Evolutionary conservation across 2,888 invertebrate genomes (phyloP), one percentile per base, ranked within the genome.

Genomic region (Ectemnius cavifrons): DNA sequence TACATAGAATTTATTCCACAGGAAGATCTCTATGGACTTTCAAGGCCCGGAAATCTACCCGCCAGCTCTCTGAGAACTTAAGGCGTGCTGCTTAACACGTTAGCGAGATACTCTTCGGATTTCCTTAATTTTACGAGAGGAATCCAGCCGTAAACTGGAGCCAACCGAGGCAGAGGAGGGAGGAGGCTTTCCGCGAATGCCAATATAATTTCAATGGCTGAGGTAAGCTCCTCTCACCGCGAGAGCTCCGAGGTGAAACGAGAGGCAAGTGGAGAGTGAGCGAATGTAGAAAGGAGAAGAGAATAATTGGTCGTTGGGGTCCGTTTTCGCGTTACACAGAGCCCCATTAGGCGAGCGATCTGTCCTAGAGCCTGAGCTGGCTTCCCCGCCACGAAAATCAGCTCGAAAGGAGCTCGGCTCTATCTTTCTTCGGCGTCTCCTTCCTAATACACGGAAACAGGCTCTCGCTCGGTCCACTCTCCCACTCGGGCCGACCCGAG

Each of bases 111-210:
- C 79, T 73, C 71, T 66, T 71, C 71, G 76, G 67, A 71, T 77
- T 82, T 81, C 70, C 73, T 81, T 81, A 81, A 76, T 79, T 81
- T 82, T 82, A 81, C 77, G 79, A 77, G 57, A 28, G 59, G 71
- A 77, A 81, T 76, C 63, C 76, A 77, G 59, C 58, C 76, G 74
- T 82, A 81, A 82, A 82, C 75, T 81, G 71, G 57, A 67, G 63
- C 66, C 58, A 37, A 37, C 37, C 56, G 60, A 56, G 28, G 16
- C n/a, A 11, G 11, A 11, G 45, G 11, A 28, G 60, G 23, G 0
- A 23, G 47, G 46, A 61, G 63, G 57, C 56, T 45, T 71, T 71
- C 61, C 71, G 62, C 67, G 64, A 72, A 67, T 62, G 16, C 58
- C 71, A 63, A 59, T 76, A 76, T 73, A 73, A 77, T 79, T 79